phyloP scores from a whole-genome alignment of 2,888 invertebrate genomes.

The Odiellus spinosus region DNA sequence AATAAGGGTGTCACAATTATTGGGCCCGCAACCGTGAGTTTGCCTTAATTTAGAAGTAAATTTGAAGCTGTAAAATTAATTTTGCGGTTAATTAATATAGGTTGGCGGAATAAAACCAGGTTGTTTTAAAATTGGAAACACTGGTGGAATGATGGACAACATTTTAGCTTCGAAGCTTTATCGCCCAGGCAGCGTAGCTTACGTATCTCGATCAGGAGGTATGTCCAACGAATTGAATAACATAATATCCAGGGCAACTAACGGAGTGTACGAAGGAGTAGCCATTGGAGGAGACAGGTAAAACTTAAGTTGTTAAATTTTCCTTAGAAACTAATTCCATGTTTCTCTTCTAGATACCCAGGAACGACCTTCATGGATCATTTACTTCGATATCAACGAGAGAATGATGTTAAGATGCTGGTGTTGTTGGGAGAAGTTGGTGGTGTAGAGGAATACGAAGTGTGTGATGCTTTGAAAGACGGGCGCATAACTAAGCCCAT shows the following conservation, averaged over 20 bases:
- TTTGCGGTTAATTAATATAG: too few species aligned
- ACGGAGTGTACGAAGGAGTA: constrained; percentile 93
- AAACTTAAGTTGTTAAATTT: not conserved
- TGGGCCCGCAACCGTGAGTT: constrained; percentile 45
- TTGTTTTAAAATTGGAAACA: constrained; percentile 98
- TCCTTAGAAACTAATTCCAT: not conserved
- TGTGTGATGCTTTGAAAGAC: constrained; percentile 66
- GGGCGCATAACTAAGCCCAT: constrained; percentile 77
- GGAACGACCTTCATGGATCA: constrained; percentile 98
- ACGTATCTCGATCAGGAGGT: constrained; percentile 95
- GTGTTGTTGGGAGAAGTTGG: constrained; percentile 96
- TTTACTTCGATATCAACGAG: constrained; percentile 57
- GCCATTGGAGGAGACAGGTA: constrained; percentile 85
- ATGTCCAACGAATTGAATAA: constrained; percentile 99
- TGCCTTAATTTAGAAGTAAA: not conserved
- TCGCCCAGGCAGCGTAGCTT: constrained; percentile 88
- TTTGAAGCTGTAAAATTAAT: not conserved
- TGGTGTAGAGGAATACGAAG: constrained; percentile 92
- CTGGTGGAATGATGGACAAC: constrained; percentile 99
- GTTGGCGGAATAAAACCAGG: constrained; percentile 96
- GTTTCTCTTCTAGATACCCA: constrained; percentile 52
- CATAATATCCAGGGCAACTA: constrained; percentile 86
- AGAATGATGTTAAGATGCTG: constrained; percentile 69
- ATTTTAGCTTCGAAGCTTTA: constrained; percentile 93
- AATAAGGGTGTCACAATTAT: constrained; percentile 73